Evolutionary conservation across 2,797 vertebrate genomes (phyloP).

Genomic region (Neosalanx taihuensis): DNA sequence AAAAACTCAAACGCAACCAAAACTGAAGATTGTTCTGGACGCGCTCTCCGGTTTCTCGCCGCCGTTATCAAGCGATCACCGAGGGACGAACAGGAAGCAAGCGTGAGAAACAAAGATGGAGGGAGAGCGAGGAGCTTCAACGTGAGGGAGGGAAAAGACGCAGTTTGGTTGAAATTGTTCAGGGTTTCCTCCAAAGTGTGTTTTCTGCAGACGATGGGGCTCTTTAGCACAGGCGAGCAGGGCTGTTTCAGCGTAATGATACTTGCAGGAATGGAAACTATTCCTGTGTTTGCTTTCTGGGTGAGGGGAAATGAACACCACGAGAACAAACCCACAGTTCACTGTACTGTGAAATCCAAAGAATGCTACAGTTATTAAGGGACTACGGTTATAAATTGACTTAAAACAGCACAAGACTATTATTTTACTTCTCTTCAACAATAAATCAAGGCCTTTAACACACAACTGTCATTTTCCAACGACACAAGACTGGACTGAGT

Average conservation of each 20-base stretch:
- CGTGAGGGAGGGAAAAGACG: neutral
- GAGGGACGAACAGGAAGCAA: constrained; percentile 23
- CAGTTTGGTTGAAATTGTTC: neutral
- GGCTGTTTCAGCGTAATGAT: constrained; percentile 44
- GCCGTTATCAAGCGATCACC: constrained; percentile 63
- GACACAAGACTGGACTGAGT: neutral
- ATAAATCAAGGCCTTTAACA: constrained; percentile 64
- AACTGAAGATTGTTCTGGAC: constrained; percentile 84
- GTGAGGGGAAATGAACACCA: constrained; percentile 45
- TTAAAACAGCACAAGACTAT: constrained; percentile 60
- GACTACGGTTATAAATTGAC: constrained; percentile 64
- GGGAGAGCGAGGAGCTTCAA: neutral
- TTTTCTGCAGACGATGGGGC: constrained; percentile 4
- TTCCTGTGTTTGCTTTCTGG: constrained; percentile 41
- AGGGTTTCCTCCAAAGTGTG: constrained; percentile 12
- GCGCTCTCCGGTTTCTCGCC: constrained; percentile 78
- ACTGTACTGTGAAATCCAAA: constrained; percentile 58
- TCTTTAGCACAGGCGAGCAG: constrained; percentile 28
- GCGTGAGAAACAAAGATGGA: constrained; percentile 8
- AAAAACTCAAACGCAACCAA: constrained; percentile 54
- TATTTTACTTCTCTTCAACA: constrained; percentile 64
- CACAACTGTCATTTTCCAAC: constrained; percentile 41
- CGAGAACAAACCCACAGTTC: constrained; percentile 38
- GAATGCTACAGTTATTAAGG: constrained; percentile 61
- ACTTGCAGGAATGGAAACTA: constrained; percentile 57